Base-by-base conservation (phyloP, 2,888 invertebrate genomes). In the Synergus gifuensis region DNA sequence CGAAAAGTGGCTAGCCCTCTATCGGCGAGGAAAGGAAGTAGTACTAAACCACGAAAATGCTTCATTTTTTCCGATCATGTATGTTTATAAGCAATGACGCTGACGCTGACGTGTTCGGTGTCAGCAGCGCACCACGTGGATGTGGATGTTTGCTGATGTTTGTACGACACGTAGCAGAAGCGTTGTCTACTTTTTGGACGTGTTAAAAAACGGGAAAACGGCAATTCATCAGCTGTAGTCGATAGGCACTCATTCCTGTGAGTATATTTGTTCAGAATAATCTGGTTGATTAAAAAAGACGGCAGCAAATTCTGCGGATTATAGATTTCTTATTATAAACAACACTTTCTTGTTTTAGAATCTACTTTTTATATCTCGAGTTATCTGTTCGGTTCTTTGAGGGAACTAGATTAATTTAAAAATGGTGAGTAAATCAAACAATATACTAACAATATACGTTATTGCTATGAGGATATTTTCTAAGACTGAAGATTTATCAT, bases 71-170 rank as follows among this genome's bases (percentile, higher is more conserved):
- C 73, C 73, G 36, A 9, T 73, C 73, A 54, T n/a, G 36, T 54
- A 8, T 4, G n/a, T 49, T n/a, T 54, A n/a, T 54, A 36, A 36
- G 36, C 16, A 40, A 73, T 73, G 73, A 40, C 54, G 73, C 28
- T 73, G 73, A 40, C 54, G 73, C 28, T 28, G 22, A 28, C 22
- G 22, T 73, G 69, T 69, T 18, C 54, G 9, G 54, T 54, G 54
- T 22, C 73, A 73, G 73, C 73, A 73, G 73, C 73, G 73, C 73
- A 73, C 54, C 73, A 73, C 73, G 54, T 73, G 73, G 54, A 73
- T 40, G 73, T 36, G 73, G 73, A n/a, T 73, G 54, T 49, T 69
- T 54, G 5, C 11, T 16, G 73, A 28, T 16, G 49, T n/a, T 73
- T 40, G 62, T 54, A 7, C 49, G 54, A 69, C 73, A 73, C 73